A percentile compares a stretch with the other conserved stretches of the same genome.
Evolutionary conservation across 1,140 invertebrate genomes (phyloP).

Genomic region (fruit fly (Drosophila melanogaster)): Release_6_plus_ISO1_MT NT_037436.4:8672001-8672500

Average conservation of each 20-base stretch:
- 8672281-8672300: constrained; percentile 67
- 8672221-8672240: constrained; percentile 45
- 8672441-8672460: constrained; percentile 68
- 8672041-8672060: background rate
- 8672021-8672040: constrained; percentile 19
- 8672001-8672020: background rate
- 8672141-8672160: constrained; percentile 56
- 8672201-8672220: constrained; percentile 19
- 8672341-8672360: constrained; percentile 66
- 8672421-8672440: constrained; percentile 15
- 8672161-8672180: constrained; percentile 39
- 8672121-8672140: constrained; percentile 31
- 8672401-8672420: constrained; percentile 2
- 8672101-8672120: constrained; percentile 13
- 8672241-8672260: constrained; percentile 15
- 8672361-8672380: constrained; percentile 32
- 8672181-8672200: constrained; percentile 47
- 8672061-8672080: constrained; percentile 26
- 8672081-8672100: constrained; percentile 7
- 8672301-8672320: constrained; percentile 78
- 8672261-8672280: constrained; percentile 30
- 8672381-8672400: constrained; percentile 15
- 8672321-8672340: constrained; percentile 68
- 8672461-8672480: constrained; percentile 81
- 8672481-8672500: constrained; percentile 81